Evolutionary conservation across 2,888 invertebrate genomes (phyloP), one percentile per base, ranked within the genome.

Genomic region (Tinea pellionella): DNA sequence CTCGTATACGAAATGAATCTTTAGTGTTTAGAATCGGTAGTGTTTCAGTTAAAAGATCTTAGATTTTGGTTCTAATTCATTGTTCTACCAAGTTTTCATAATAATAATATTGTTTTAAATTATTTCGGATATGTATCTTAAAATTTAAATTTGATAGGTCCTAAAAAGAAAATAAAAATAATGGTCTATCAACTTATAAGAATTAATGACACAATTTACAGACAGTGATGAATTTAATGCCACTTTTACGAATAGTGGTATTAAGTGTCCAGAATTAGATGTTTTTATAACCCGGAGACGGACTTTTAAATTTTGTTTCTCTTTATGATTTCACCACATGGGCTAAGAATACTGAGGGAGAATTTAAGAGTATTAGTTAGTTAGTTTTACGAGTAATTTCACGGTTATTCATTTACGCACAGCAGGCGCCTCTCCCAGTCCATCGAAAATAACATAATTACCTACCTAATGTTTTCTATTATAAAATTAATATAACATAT

Each of bases 331-430:
- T 69, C 71, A 73, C 77, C 81, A 83, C 77, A 78, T 83, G 82
- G 78, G 76, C 74, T 70, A 71, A 68, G 70, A 6, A 24, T 24
- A 24, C 24, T 24, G 6, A 24, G 24, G 24, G 18, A 30, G 69
- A 69, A 65, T 74, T 71, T 75, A 76, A 78, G 81, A 75, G 72
- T n/a, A 75, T 74, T 68, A 68, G 72, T 80, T 84, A 83, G 80
- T 69, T 77, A 75, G 75, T 82, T 84, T 85, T 83, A 85, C 76
- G 84, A 82, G 76, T 78, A 76, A 83, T 83, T 84, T 85, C 83
- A 84, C 79, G 83, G 83, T 78, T 79, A 75, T 76, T 79, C 80
- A 78, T 80, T 78, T 73, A 65, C 68, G 66, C 72, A 58, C 73
- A 67, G 75, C 74, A 71, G 80, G 80, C 77, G 72, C 67, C 24